These are phyloP conservation scores for Sternarchorhynchus goeldii DNA, from an alignment of 2,797 vertebrate species.

Conservation along the genomic window DNA sequence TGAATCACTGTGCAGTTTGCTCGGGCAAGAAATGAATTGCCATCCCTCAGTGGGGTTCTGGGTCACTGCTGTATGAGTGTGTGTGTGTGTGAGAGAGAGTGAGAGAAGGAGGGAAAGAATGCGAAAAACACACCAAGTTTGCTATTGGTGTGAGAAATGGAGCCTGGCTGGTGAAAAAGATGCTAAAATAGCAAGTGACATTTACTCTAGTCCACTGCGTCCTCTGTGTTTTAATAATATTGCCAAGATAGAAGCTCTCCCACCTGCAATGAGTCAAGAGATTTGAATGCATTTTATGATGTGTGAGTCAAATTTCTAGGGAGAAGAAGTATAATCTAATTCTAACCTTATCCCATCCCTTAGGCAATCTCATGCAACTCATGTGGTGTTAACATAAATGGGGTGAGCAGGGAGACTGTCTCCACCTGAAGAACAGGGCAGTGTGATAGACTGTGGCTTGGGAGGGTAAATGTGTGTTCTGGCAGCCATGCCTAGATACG, in stretches of 20 bases:
- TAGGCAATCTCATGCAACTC: slow-evolving; percentile 8
- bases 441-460: too few species aligned
- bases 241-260: slow-evolving; percentile 36
- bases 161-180: slow-evolving; percentile 47
- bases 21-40: slow-evolving; percentile 56
- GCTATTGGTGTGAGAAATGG: slow-evolving; percentile 49
- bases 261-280: slow-evolving; percentile 48
- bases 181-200: slow-evolving; percentile 61
- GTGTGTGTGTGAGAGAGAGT: slow-evolving; percentile 29
- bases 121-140: slow-evolving; percentile 38
- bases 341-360: slow-evolving; percentile 27
- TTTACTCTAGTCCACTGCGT: slow-evolving; percentile 50
- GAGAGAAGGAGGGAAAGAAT: slow-evolving; percentile 19
- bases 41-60: slow-evolving; percentile 47
- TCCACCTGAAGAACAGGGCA: too few species aligned
- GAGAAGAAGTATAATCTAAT: slow-evolving; percentile 22
- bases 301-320: slow-evolving; percentile 17
- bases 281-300: slow-evolving; percentile 38
- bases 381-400: background rate
- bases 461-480: too few species aligned
- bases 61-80: slow-evolving; percentile 3
- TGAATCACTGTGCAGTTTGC: slow-evolving; percentile 55
- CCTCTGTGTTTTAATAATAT: slow-evolving; percentile 53
- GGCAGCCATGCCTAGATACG: too few species aligned
- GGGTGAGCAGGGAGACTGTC: background rate